phyloP scores from a whole-genome alignment of 2,113 vertebrate genomes.

The Pseudolaguvia tuberculata region DNA sequence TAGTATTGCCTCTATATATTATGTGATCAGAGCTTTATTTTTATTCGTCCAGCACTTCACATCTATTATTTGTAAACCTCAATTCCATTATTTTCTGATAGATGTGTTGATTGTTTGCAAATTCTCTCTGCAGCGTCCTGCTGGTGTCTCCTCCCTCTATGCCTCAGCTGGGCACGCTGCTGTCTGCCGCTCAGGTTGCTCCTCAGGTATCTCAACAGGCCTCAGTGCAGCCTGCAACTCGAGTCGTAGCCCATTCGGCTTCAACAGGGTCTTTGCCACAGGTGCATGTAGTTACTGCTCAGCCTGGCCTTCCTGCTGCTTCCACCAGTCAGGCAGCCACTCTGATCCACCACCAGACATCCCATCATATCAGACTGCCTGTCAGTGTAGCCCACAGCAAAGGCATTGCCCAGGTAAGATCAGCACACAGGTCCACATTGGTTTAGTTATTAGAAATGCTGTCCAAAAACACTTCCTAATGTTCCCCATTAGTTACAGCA shows the following conservation, averaged over 20 bases:
- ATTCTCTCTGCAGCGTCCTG: conserved; percentile 72
- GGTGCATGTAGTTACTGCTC: conserved; percentile 84
- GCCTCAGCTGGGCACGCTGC: conserved; percentile 84
- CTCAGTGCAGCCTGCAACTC: conserved; percentile 65
- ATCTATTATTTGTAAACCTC: too few species aligned
- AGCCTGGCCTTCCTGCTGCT: conserved; percentile 67
- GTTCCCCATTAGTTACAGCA: background rate
- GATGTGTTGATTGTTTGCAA: background rate
- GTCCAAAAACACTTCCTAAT: background rate
- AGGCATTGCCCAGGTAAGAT: conserved; percentile 81
- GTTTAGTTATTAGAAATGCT: background rate
- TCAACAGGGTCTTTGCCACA: conserved; percentile 78
- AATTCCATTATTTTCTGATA: background rate
- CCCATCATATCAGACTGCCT: conserved; percentile 85
- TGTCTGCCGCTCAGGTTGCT: conserved; percentile 73
- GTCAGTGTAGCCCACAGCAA: conserved; percentile 78
- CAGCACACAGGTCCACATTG: background rate
- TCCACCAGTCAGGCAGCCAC: conserved; percentile 71
- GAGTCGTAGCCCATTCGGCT: conserved; percentile 75
- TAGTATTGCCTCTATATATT: too few species aligned
- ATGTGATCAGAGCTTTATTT: too few species aligned
- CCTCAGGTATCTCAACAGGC: conserved; percentile 68
- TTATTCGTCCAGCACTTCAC: background rate
- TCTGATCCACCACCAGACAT: conserved; percentile 71
- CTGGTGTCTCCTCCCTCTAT: conserved; percentile 86